A percentile compares a stretch with the other conserved stretches of the same genome.
Evolutionary conservation across 2,113 vertebrate species (phyloP).

Genomic region (Toxostoma redivivum): DNA sequence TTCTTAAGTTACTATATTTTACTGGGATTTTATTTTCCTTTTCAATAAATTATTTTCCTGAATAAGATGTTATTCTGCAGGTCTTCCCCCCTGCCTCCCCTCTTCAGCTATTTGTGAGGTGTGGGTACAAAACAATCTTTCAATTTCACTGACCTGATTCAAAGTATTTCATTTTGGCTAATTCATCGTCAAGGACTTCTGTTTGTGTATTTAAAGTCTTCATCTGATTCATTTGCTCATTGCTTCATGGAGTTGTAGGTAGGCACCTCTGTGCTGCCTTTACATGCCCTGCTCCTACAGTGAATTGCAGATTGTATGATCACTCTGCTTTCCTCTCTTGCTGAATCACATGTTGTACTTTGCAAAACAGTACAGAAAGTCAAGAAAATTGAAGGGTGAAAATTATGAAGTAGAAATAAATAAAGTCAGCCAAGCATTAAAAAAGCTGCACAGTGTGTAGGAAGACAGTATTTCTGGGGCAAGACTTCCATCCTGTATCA

Average conservation of each 20-base stretch:
- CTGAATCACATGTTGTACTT: neutral
- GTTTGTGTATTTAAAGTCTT: neutral
- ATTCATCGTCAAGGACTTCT: neutral
- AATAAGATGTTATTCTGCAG: neutral
- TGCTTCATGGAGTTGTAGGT: neutral
- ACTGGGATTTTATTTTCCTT: neutral
- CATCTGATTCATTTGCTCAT: neutral
- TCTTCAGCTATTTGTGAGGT: neutral
- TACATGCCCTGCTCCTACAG: neutral
- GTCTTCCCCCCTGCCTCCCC: rapidly evolving
- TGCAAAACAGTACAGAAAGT: neutral
- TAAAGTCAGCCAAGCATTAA: neutral
- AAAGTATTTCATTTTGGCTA: neutral
- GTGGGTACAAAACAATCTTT: neutral
- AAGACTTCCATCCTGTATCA: neutral
- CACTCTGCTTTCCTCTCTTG: neutral
- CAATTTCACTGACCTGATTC: neutral
- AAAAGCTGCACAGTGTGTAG: neutral
- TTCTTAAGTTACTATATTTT: neutral
- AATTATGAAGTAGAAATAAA: neutral
- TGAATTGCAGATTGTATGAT: neutral
- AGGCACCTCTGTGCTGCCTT: neutral
- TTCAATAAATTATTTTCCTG: neutral
- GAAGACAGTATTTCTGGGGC: neutral
- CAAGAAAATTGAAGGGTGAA: neutral